These are phyloP conservation scores for Aegotheles bennettii DNA, from an alignment of 2,113 vertebrate genomes.

Conservation along the genomic window DNA sequence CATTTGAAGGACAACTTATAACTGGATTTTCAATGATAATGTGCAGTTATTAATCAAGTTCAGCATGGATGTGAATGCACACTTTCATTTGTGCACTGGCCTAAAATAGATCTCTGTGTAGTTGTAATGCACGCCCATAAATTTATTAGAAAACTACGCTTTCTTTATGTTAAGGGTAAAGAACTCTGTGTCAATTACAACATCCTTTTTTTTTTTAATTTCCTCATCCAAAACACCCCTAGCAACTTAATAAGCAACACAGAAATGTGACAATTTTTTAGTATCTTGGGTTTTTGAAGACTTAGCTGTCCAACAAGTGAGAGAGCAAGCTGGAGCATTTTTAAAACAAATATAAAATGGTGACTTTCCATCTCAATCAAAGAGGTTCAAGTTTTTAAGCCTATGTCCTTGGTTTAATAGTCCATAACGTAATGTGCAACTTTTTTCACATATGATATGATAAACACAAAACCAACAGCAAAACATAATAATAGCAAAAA, in stretches of 20 bases:
- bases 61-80: neutral
- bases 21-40: neutral
- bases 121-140: neutral
- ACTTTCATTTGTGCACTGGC: neutral
- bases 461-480: neutral
- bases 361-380: neutral
- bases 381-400: neutral
- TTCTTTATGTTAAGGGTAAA: neutral
- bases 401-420: neutral
- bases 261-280: neutral
- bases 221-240: neutral
- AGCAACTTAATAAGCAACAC: neutral
- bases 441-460: neutral
- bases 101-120: neutral
- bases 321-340: neutral
- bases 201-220: neutral
- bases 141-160: neutral
- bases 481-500: neutral
- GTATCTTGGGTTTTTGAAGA: neutral
- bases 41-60: neutral
- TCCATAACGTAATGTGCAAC: neutral
- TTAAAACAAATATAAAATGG: neutral
- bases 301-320: neutral
- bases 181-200: neutral
- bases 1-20: neutral